A percentile compares a stretch with the other conserved stretches of the same genome.
phyloP scores from a whole-genome alignment of 2,888 invertebrate genomes.

The Drosophila phalerata region DNA sequence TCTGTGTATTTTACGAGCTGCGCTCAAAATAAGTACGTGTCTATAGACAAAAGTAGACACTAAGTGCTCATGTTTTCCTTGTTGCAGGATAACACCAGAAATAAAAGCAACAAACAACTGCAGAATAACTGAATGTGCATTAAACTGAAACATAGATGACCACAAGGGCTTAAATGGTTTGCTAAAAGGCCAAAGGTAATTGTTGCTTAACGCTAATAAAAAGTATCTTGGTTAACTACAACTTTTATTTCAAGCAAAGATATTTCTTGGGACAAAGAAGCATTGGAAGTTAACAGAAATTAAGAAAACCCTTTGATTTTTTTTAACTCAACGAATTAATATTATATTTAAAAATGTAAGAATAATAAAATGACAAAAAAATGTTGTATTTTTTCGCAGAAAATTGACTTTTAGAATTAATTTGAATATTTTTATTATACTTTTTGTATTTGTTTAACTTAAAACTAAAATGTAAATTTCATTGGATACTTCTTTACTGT shows the following conservation, averaged over 20 bases:
- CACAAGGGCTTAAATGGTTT: conserved; percentile 32
- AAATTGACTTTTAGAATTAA: too few relatives aligned
- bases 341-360: too few relatives aligned
- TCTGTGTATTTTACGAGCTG: conserved; percentile 57
- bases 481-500: too few relatives aligned
- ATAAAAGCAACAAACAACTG: conserved; percentile 19
- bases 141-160: conserved; percentile 37
- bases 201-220: conserved; percentile 24
- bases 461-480: too few relatives aligned
- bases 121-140: conserved; percentile 10
- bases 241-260: background rate
- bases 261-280: background rate
- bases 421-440: too few relatives aligned
- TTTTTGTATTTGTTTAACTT: too few relatives aligned
- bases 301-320: too few relatives aligned
- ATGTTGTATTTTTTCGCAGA: too few relatives aligned
- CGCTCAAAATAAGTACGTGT: conserved; percentile 24
- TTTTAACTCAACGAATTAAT: too few relatives aligned
- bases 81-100: conserved; percentile 26
- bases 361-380: too few relatives aligned
- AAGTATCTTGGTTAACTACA: conserved; percentile 24
- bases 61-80: conserved; percentile 52
- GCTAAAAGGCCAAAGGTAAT: conserved; percentile 30
- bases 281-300: background rate
- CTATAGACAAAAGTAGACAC: conserved; percentile 38